Conservation (phyloP, 30 jellyfish, hydroid and myxozoan species). For the Clytia hemisphaerica region DNA sequence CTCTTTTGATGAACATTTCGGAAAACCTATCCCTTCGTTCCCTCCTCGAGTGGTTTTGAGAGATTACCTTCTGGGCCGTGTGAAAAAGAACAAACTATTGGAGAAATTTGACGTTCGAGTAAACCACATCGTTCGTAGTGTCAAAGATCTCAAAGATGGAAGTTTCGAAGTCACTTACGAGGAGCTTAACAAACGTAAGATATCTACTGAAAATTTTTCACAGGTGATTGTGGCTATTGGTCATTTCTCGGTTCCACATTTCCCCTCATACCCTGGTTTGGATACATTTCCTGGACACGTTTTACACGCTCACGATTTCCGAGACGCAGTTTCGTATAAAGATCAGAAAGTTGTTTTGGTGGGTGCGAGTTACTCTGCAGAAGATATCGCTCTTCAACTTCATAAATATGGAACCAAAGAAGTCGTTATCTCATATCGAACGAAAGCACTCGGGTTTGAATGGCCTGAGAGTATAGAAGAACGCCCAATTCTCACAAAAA, state of each 20-base stretch:
- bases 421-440: constrained; percentile 36
- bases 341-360: constrained; percentile 29
- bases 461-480: constrained; percentile 66
- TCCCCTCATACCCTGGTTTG: constrained; percentile 54
- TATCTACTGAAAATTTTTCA: constrained; percentile 25
- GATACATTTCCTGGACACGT: constrained; percentile 56
- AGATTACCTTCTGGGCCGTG: constrained; percentile 48
- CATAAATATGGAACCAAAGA: constrained; percentile 55
- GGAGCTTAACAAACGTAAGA: constrained; percentile 26
- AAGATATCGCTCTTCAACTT: constrained; percentile 68
- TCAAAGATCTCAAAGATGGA: constrained; percentile 31
- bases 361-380: constrained; percentile 71
- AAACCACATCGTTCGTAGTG: constrained; percentile 48
- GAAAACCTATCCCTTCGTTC: constrained; percentile 52
- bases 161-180: constrained; percentile 30
- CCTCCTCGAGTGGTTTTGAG: constrained; percentile 55
- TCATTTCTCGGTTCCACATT: constrained; percentile 58
- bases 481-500: constrained; percentile 27
- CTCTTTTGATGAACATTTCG: constrained; percentile 69
- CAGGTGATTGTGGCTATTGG: constrained; percentile 65
- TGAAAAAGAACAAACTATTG: constrained; percentile 10
- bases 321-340: constrained; percentile 42
- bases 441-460: constrained; percentile 51
- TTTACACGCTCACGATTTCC: constrained; percentile 67
- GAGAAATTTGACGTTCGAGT: constrained; percentile 20